Percentiles rank a stretch among this genome's conserved stretches.
These are phyloP conservation scores for Orestias chungarensis DNA, from an alignment of 2,797 vertebrate species.

Conservation along the genomic window DNA sequence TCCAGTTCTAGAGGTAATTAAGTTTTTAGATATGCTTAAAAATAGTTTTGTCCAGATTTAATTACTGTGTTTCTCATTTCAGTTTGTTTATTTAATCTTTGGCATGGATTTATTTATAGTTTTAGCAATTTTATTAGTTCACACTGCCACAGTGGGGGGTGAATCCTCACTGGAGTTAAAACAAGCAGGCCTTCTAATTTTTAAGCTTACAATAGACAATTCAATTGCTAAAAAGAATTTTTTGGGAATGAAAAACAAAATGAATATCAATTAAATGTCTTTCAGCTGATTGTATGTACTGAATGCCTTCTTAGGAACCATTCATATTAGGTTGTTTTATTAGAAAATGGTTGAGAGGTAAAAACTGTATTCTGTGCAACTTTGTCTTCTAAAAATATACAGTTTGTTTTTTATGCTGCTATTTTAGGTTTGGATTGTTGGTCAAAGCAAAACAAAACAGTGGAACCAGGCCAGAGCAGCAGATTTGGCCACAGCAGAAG, in stretches of 20 bases:
- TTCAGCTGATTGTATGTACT: not conserved
- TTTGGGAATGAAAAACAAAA: not conserved
- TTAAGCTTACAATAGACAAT: not conserved
- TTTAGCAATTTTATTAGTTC: not conserved
- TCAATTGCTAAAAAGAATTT: too few species aligned
- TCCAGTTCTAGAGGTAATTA: not conserved
- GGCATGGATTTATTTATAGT: not conserved
- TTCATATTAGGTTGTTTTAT: not conserved
- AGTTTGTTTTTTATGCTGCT: conserved; percentile 14
- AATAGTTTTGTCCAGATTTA: not conserved
- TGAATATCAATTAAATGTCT: not conserved
- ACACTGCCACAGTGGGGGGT: not conserved
- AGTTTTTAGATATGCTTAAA: not conserved
- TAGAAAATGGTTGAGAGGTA: not conserved
- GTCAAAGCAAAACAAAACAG: conserved; percentile 50
- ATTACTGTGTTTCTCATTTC: not conserved
- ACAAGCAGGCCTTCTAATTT: not conserved
- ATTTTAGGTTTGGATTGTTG: conserved; percentile 47
- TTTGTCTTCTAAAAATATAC: conserved; percentile 12
- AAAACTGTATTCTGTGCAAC: not conserved
- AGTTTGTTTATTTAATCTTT: not conserved
- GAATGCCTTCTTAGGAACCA: not conserved
- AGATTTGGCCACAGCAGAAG: conserved; percentile 51
- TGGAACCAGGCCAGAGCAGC: conserved; percentile 61
- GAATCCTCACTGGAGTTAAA: not conserved